These are phyloP conservation scores for Microtus californicus DNA, from an alignment of 2,797 vertebrate species.

Conservation along the genomic window DNA sequence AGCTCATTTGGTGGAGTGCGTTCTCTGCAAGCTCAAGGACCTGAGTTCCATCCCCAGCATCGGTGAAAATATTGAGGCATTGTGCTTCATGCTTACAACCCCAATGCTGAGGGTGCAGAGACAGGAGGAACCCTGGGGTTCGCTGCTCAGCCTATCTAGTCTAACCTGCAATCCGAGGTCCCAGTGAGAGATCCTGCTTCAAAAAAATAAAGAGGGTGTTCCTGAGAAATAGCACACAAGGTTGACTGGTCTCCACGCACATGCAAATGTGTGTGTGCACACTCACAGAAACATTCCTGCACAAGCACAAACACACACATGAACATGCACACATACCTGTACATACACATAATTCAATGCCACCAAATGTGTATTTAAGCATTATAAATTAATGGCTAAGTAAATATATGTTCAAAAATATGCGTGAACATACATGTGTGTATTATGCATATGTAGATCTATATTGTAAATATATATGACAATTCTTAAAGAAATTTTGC, in stretches of 20 bases:
- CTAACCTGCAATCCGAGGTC: neutral
- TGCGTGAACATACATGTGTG: too few species aligned
- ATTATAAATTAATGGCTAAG: neutral
- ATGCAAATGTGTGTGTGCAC: neutral
- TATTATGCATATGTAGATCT: neutral
- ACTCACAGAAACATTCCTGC: neutral
- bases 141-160: neutral
- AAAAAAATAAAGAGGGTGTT: neutral
- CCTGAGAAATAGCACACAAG: neutral
- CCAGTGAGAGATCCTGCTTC: neutral
- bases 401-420: too few species aligned
- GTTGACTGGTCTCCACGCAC: neutral
- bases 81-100: neutral
- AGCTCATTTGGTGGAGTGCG: too few species aligned
- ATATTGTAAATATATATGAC: neutral
- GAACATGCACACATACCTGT: neutral
- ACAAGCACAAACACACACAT: neutral
- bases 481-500: too few species aligned
- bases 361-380: neutral
- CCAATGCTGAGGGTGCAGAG: neutral
- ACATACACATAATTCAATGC: neutral
- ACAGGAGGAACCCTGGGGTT: neutral
- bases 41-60: neutral
- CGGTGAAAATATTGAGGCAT: too few species aligned
- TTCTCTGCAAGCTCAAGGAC: neutral